Evolutionary conservation across 2,888 invertebrate species (phyloP), one percentile per base, ranked within the genome.

Genomic region (Drosophila sordidapex): DNA sequence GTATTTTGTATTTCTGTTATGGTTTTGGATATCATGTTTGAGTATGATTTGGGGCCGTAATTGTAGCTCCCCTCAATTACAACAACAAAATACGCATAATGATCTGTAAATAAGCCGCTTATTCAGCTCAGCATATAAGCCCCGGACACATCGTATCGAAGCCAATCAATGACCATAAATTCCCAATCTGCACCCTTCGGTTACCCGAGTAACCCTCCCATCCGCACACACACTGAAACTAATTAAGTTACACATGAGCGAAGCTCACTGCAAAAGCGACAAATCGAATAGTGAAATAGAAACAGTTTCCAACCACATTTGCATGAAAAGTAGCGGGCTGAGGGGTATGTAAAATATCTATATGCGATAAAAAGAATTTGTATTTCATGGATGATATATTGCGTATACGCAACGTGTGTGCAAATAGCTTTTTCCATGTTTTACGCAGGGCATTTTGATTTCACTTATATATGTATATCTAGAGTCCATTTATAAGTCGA

Each of bases 141-240:
- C 33, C 56, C 29, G 36, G 18, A 29, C 69, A 43, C 36, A 57
- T 27, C 18, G 51, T 38, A 66, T 38, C 21, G 18, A 15, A 68
- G 48, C 74, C 71, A 79, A 75, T 87, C 70, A 66, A 56, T 64
- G 76, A 48, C 58, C 66, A 74, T 69, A 75, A 69, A 69, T 74
- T 62, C 66, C 59, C 68, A 57, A 48, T 11, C 58, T n/a, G 25
- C 59, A 27, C 10, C 48, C 33, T 15, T 11, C 38, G 6, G 11
- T 18, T 15, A 21, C 49, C 15, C 25, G 6, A 13, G 51, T 13
- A 35, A 36, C 35, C 46, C 31, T 36, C 38, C 35, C 35, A 27
- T 31, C 29, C 66, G 56, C 40, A 40, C 76, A 75, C 88, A 82
- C 90, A 89, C 74, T 77, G 84, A 69, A 87, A 79, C 85, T 90